Base-by-base conservation (phyloP, 2,888 invertebrate genomes). In the Palloptera scutellata region DNA sequence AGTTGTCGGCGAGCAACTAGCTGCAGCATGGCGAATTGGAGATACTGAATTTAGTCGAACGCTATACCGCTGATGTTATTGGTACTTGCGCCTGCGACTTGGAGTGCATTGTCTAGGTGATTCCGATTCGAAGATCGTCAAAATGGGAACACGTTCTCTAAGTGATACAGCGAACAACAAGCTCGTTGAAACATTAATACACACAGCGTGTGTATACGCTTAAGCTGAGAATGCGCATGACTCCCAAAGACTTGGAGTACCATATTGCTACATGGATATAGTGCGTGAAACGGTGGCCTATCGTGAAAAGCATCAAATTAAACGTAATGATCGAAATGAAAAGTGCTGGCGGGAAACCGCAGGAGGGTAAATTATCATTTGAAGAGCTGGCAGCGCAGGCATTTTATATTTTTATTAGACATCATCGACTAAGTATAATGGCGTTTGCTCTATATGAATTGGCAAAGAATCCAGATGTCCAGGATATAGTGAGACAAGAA, bases 391-490 rank as follows among this genome's bases (percentile, higher is more conserved):
- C 86, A 0, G 86, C 88, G 0, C 88, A 90, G 67, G 86, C 88
- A 11, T 84, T n/a, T 88, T 54, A 81, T 87, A 0, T 89, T 90
- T 75, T 87, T 88, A 71, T 67, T 83, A 88, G 72, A 88, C 88
- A 0, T 87, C 87, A 2, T 83, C 86, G 0, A 83, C 86, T 0
- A n/a, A n/a, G n/a, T n/a, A 86, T 86, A 0, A 83, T 87, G 77
- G 84, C 86, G 1, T 88, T 87, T 70, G 84, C 85, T 10, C 73
- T 88, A 4, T 88, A 86, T 70, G 87, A 87, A 74, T 72, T 89
- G 59, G 86, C 87, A 0, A 73, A 81, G 3, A 83, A 87, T 77
- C 84, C 81, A 1, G 82, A 86, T 0, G 73, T 87, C 0, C 88
- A 88, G 72, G 78, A 84, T 0, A 83, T 77, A 61, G 72, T 86